These are phyloP conservation scores for Illadopsis cleaveri DNA, from an alignment of 2,113 vertebrate genomes.

Conservation along the genomic window DNA sequence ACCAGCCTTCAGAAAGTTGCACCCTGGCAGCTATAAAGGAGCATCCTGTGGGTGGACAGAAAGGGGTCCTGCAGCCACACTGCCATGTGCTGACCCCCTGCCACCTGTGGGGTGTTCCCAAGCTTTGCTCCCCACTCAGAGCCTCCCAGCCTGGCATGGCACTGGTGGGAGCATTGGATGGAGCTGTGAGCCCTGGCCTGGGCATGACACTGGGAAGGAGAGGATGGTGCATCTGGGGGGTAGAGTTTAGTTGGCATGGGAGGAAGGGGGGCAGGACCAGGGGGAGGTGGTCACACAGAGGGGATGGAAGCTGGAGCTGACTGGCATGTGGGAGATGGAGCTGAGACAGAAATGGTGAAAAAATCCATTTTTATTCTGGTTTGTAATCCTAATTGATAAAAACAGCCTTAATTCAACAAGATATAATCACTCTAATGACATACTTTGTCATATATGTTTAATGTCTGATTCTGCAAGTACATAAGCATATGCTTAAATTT, in stretches of 20 bases:
- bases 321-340: neutral
- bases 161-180: neutral
- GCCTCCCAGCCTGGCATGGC: neutral
- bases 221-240: neutral
- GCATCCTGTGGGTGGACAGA: accelerated
- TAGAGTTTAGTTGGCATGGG: neutral
- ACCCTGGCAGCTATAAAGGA: neutral
- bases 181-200: neutral
- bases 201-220: neutral
- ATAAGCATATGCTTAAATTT: neutral
- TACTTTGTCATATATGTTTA: neutral
- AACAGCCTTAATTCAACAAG: neutral
- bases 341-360: neutral
- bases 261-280: neutral
- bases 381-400: neutral
- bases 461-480: neutral
- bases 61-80: neutral
- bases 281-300: neutral
- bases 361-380: neutral
- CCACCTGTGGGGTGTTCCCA: neutral
- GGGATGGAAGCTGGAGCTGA: neutral
- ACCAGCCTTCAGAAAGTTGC: neutral
- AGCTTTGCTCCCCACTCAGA: neutral
- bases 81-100: neutral
- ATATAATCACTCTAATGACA: neutral